A percentile compares a stretch with the other conserved stretches of the same genome.
phyloP scores from a whole-genome alignment of 2,113 vertebrate genomes.

The Sporophila hypoxantha region DNA sequence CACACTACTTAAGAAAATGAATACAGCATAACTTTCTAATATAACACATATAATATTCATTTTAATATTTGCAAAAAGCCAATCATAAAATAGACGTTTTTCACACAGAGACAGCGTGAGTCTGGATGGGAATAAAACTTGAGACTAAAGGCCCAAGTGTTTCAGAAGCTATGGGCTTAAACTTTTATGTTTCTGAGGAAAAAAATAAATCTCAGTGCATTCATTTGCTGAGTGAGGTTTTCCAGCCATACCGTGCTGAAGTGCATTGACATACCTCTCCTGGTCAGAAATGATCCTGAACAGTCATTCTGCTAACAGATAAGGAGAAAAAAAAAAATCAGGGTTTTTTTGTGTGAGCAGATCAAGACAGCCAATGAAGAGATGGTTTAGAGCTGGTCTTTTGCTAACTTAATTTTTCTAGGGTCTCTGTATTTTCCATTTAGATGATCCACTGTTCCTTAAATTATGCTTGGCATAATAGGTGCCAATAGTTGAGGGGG shows the following conservation, averaged over 20 bases:
- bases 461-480: background rate
- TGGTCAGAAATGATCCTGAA: background rate
- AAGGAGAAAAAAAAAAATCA: background rate
- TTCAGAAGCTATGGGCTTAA: background rate
- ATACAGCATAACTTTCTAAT: too few relatives aligned
- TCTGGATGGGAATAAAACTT: background rate
- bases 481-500: accelerated
- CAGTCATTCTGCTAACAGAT: background rate
- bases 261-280: background rate
- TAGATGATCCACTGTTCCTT: background rate
- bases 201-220: background rate
- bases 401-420: background rate
- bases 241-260: background rate
- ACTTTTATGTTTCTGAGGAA: background rate
- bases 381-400: background rate
- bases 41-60: too few relatives aligned
- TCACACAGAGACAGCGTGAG: accelerated
- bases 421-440: background rate
- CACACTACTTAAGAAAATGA: too few relatives aligned
- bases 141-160: background rate
- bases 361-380: background rate
- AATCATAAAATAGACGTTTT: too few relatives aligned
- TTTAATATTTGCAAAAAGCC: too few relatives aligned
- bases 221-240: background rate
- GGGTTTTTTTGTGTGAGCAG: background rate